Evolutionary conservation across 2,888 invertebrate species (phyloP).

Genomic region (Callimorpha dominula): DNA sequence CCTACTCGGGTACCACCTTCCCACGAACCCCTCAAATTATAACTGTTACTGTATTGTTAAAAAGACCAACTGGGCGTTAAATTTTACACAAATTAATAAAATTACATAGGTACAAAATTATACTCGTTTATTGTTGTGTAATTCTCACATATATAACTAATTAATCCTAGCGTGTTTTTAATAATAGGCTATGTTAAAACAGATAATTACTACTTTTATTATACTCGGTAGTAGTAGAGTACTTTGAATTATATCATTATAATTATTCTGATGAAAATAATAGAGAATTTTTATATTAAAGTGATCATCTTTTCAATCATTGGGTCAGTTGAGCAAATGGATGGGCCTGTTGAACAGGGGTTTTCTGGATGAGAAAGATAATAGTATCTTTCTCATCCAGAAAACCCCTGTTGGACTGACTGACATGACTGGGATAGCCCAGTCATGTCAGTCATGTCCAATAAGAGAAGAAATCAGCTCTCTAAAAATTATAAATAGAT

Average conservation of each 20-base stretch:
- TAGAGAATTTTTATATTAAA: neutral
- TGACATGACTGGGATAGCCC: too few relatives aligned
- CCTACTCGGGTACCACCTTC: too few relatives aligned
- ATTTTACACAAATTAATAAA: neutral
- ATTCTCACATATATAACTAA: neutral
- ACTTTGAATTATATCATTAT: neutral
- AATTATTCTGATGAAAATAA: neutral
- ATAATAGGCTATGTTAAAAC: neutral
- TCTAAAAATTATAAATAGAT: too few relatives aligned
- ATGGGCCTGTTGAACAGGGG: too few relatives aligned
- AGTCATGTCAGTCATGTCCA: too few relatives aligned
- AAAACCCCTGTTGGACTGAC: too few relatives aligned
- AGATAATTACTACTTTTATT: conserved; percentile 1
- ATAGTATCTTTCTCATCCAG: conserved; percentile 25
- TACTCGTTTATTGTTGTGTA: neutral
- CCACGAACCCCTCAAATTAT: too few relatives aligned
- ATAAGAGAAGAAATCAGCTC: too few relatives aligned
- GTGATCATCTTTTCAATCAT: too few relatives aligned
- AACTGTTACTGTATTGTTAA: too few relatives aligned
- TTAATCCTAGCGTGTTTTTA: conserved; percentile 4
- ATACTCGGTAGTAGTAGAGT: neutral
- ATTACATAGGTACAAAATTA: neutral
- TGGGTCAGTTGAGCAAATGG: too few relatives aligned
- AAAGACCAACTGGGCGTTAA: neutral
- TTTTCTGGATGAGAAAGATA: neutral